These are phyloP conservation scores for Prionace glauca DNA, from an alignment of 2,797 vertebrate species.

Conservation along the genomic window DNA sequence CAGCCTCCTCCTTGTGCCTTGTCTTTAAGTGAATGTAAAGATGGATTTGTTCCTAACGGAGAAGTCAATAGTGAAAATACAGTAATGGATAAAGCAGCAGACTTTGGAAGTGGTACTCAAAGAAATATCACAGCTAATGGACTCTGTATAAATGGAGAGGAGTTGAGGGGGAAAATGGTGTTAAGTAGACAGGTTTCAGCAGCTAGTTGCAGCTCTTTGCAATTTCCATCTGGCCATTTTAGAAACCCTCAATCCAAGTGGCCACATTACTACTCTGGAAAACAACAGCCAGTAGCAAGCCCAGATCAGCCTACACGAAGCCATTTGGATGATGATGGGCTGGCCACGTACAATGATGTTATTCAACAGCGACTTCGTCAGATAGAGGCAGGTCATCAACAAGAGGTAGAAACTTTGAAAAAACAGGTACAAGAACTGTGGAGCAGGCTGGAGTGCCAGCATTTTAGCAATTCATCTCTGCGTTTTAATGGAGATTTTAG, in stretches of 20 bases:
- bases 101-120: slow-evolving; percentile 40
- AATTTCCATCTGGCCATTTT: slow-evolving; percentile 51
- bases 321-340: slow-evolving; percentile 86
- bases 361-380: slow-evolving; percentile 90
- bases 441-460: slow-evolving; percentile 84
- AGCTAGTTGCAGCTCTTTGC: slow-evolving; percentile 69
- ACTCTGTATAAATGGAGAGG: slow-evolving; percentile 63
- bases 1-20: slow-evolving; percentile 77
- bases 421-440: slow-evolving; percentile 90
- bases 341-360: slow-evolving; percentile 78
- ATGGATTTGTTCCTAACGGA: slow-evolving; percentile 64
- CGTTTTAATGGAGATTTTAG: slow-evolving; percentile 81
- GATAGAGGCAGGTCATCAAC: slow-evolving; percentile 88
- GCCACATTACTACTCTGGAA: slow-evolving; percentile 51
- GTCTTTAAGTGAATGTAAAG: slow-evolving; percentile 61
- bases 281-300: slow-evolving; percentile 58
- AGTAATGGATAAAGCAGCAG: slow-evolving; percentile 44
- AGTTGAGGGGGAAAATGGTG: slow-evolving; percentile 52
- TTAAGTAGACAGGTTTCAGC: slow-evolving; percentile 75
- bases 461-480: slow-evolving; percentile 59
- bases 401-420: slow-evolving; percentile 89
- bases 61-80: slow-evolving; percentile 62
- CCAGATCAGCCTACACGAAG: slow-evolving; percentile 81
- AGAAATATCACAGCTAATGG: slow-evolving; percentile 54
- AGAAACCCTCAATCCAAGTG: slow-evolving; percentile 69